A percentile compares a stretch with the other conserved stretches of the same genome.
Evolutionary conservation across 2,113 vertebrate genomes (phyloP).

Genomic region (Alosa alosa): DNA sequence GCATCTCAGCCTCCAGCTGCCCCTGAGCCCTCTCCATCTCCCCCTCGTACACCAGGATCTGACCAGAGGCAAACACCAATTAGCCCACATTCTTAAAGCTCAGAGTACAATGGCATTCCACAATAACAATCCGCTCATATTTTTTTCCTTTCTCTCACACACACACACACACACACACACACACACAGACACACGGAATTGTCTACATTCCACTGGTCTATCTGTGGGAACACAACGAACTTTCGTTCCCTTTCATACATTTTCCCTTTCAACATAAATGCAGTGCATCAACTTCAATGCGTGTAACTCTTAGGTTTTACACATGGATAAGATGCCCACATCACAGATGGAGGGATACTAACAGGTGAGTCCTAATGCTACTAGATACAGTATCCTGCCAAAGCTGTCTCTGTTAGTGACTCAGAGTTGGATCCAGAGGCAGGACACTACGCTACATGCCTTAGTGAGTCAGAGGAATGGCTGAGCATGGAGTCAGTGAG

Average conservation of each 20-base stretch:
- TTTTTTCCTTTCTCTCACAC: neutral
- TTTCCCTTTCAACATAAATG: neutral
- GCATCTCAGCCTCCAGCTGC: conserved; percentile 90
- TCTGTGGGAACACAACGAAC: neutral
- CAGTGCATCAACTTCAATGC: neutral
- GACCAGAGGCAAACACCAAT: neutral
- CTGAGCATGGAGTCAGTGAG: neutral
- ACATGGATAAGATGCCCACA: neutral
- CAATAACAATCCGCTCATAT: neutral
- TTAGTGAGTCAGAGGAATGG: neutral
- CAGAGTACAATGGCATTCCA: neutral
- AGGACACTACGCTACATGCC: neutral
- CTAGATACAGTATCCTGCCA: neutral
- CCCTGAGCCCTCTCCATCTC: conserved; percentile 86
- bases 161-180: conserved; percentile 9
- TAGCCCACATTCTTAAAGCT: neutral
- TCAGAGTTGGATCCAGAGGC: neutral
- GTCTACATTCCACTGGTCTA: conserved; percentile 1
- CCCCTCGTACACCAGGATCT: conserved; percentile 85
- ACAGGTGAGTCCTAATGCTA: neutral
- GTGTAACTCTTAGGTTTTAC: neutral
- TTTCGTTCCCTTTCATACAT: neutral
- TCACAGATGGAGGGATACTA: neutral
- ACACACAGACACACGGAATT: neutral
- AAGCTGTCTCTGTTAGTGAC: neutral